These are phyloP conservation scores for Tortricodes alternella DNA, from an alignment of 2,888 invertebrate genomes.

Conservation along the genomic window DNA sequence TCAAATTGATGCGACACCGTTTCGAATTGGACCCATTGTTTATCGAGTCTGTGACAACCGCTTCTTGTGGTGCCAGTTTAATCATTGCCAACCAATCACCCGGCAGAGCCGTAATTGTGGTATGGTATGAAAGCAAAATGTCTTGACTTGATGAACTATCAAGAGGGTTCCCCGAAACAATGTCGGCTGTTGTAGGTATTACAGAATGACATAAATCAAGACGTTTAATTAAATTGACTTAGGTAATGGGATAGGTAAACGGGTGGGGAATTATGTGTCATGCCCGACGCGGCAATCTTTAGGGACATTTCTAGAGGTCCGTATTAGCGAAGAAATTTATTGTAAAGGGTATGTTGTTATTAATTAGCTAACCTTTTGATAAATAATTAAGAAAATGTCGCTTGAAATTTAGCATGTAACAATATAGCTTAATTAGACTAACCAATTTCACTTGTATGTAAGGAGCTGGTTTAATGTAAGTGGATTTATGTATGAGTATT, in stretches of 20 bases:
- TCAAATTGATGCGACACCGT: no score
- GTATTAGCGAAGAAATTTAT: neutral
- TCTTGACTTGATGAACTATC: slow-evolving; percentile 1
- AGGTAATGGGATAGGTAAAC: slow-evolving; percentile 8
- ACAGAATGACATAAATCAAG: slow-evolving; percentile 6
- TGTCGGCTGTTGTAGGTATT: slow-evolving; percentile 1
- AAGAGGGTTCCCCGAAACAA: neutral
- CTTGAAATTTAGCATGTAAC: no score
- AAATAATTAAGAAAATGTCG: no score
- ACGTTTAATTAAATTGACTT: slow-evolving; percentile 9
- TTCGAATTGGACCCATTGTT: no score
- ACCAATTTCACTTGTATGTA: no score
- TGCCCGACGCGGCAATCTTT: slow-evolving; percentile 1
- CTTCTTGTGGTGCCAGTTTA: neutral
- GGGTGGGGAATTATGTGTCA: slow-evolving; percentile 12
- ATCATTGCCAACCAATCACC: neutral
- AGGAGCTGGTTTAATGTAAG: no score
- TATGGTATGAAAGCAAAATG: neutral
- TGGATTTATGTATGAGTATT: no score
- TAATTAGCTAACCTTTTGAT: no score
- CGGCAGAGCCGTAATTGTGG: neutral
- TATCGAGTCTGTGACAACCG: no score
- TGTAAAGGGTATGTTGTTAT: neutral
- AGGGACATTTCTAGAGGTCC: neutral
- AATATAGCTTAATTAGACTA: no score